Percentiles rank a stretch among this genome's conserved stretches.
Evolutionary conservation across 2,797 vertebrate genomes (phyloP).

Genomic region (Sebastes cheni): DNA sequence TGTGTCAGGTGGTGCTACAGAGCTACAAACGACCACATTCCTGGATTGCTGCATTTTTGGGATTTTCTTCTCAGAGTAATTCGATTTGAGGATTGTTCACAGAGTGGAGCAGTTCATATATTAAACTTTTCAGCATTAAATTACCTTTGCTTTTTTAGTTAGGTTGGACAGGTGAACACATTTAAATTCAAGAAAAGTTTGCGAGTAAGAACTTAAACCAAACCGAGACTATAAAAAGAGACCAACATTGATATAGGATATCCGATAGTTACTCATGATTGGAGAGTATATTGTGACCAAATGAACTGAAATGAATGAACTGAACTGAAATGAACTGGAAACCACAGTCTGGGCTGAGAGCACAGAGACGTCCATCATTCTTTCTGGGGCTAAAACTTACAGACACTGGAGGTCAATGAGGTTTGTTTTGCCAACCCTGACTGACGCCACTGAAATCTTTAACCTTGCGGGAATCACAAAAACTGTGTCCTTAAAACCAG

Average conservation of each 20-base stretch:
- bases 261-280: background rate
- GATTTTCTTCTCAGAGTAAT: constrained; percentile 33
- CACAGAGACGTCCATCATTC: constrained; percentile 5
- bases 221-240: background rate
- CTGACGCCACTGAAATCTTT: constrained; percentile 38
- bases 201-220: background rate
- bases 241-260: background rate
- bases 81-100: background rate
- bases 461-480: constrained; percentile 14
- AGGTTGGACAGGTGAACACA: background rate
- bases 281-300: constrained; percentile 12
- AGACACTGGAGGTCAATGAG: background rate
- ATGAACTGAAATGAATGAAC: constrained; percentile 6
- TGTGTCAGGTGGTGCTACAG: constrained; percentile 39
- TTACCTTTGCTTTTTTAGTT: background rate
- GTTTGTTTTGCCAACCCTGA: constrained; percentile 24
- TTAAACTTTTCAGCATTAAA: background rate
- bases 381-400: background rate
- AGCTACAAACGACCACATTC: constrained; percentile 40
- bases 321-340: too few species aligned
- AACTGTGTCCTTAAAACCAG: background rate
- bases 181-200: background rate
- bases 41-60: constrained; percentile 17
- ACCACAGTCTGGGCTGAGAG: constrained; percentile 16
- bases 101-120: background rate